Conservation (phyloP, 2,797 vertebrate species). For the Avahi laniger region DNA sequence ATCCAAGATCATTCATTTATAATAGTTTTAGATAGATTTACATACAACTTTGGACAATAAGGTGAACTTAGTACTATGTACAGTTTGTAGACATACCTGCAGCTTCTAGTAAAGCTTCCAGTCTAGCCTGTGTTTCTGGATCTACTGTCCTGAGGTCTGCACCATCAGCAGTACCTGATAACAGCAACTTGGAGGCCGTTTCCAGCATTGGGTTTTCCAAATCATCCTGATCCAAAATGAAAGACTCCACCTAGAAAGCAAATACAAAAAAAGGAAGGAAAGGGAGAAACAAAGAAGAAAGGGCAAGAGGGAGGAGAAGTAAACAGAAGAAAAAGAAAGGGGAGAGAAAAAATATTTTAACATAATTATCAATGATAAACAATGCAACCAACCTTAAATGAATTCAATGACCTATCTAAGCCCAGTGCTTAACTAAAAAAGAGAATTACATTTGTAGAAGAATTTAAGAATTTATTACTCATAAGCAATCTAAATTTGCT, state of each 20-base stretch:
- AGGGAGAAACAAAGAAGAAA: not conserved
- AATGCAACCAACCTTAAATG: not conserved
- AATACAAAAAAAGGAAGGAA: conserved; percentile 21
- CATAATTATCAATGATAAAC: conserved; percentile 20
- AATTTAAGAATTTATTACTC: conserved; percentile 11
- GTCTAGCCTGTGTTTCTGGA: conserved; percentile 89
- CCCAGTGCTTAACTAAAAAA: not conserved
- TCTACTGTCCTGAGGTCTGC: conserved; percentile 90
- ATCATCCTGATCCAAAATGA: conserved; percentile 91
- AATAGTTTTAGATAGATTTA: conserved; percentile 15
- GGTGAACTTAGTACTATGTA: not conserved
- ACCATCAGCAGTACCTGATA: conserved; percentile 88
- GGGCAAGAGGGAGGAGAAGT: not conserved
- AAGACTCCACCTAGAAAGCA: conserved; percentile 87
- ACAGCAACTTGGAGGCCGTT: conserved; percentile 88
- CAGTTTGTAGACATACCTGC: conserved; percentile 82
- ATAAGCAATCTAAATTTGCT: not conserved
- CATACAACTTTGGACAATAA: not conserved
- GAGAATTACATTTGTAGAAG: not conserved
- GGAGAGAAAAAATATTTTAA: conserved; percentile 41
- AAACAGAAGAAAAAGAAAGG: conserved; percentile 5
- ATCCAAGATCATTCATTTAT: not conserved
- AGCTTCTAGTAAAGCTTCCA: conserved; percentile 90
- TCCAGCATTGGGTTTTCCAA: conserved; percentile 90
- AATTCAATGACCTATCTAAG: not conserved